Base-by-base conservation (phyloP, 2,113 vertebrate genomes). In the Sphyrna mokarran region DNA sequence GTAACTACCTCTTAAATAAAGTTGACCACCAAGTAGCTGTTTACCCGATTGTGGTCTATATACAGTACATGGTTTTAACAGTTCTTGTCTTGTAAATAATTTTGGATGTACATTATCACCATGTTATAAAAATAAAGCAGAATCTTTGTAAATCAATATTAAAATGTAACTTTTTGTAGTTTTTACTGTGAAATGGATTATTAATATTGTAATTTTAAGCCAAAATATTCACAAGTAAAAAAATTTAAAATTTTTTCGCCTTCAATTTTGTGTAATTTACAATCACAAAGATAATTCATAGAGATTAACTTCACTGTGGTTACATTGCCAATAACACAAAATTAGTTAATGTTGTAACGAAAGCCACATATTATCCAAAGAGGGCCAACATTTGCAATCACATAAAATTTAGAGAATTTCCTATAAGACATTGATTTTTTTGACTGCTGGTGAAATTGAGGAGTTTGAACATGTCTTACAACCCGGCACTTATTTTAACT, bases 1-100 rank as follows among this genome's bases (percentile, higher is more conserved):
- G 98, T 99, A 98, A 98, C 99, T 99, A 99, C 99, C 99, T 99
- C 99, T 98, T 98, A 97, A 98, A 97, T 97, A 98, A 97, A 98
- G 98, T 98, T 97, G 98, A 98, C 98, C 98, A 98, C 98, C 98
- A 29, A 98, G 98, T 98, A 98, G 98, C 98, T 98, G 97, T 97
- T 97, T 97, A 97, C 97, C 97, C 96, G 97, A 98, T 97, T 97
- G 97, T 98, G 97, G 97, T 97, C 98, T 98, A 97, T 98, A 97
- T 97, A 97, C 97, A 94, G 61, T 96, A 96, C 97, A 96, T 97
- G 86, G 96, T 97, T 97, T 97, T 97, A 97, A 96, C 98, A 95
- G 95, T 97, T 96, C 96, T 97, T 97, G 89, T 78, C 72, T 96
- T 98, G 98, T 99, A 98, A 98, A 98, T 98, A 98, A 96, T 97